Conservation (phyloP, 2,888 invertebrate genomes). For the Autographa gamma region DNA sequence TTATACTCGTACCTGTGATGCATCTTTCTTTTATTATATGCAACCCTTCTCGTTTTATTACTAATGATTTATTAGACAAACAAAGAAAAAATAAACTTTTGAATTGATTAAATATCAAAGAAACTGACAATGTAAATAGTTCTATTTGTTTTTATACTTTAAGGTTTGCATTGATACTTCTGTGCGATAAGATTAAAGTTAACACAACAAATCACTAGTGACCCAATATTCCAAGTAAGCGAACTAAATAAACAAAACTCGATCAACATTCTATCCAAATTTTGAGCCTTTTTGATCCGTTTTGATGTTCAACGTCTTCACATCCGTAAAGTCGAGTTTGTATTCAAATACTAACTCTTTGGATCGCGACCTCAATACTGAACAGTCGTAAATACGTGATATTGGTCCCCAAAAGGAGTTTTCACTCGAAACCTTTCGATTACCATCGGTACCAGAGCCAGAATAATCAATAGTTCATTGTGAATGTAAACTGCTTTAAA, state of each 20-base stretch:
- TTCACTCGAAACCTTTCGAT: conserved; percentile 75
- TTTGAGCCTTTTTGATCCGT: conserved; percentile 35
- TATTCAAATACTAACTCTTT: conserved; percentile 69
- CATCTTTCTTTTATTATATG: background rate
- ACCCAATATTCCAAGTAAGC: background rate
- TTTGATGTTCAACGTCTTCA: conserved; percentile 51
- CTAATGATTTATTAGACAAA: background rate
- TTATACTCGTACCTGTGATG: too few relatives aligned
- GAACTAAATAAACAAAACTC: conserved; percentile 26
- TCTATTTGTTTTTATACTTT: background rate
- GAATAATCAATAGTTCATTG: conserved; percentile 57
- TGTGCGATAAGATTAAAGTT: background rate
- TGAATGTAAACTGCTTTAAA: conserved; percentile 52
- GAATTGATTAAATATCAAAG: background rate
- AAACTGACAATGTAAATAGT: background rate
- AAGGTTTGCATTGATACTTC: background rate
- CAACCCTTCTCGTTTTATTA: background rate
- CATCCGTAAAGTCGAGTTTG: conserved; percentile 72
- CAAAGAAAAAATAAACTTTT: background rate
- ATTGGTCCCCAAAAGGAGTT: conserved; percentile 72
- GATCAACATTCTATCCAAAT: conserved; percentile 47
- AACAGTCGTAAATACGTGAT: conserved; percentile 75
- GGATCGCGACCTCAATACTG: conserved; percentile 78
- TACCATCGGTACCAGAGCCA: conserved; percentile 58
- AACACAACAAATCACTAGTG: conserved; percentile 8